These are phyloP conservation scores for Pachydiplax longipennis DNA, from an alignment of 2,888 invertebrate species.

Conservation along the genomic window DNA sequence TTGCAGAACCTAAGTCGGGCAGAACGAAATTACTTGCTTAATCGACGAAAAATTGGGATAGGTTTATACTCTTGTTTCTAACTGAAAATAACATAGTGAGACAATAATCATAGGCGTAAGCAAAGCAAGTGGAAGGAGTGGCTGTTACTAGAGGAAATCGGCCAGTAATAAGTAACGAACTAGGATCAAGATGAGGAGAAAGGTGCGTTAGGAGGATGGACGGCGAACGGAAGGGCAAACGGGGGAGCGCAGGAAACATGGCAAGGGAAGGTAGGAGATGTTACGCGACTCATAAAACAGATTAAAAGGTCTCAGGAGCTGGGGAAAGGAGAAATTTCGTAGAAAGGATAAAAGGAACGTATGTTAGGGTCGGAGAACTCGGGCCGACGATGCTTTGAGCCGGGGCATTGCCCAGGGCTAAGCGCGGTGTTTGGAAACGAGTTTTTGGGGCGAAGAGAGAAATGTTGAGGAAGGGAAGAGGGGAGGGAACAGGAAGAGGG, in stretches of 20 bases:
- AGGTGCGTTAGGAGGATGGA: not conserved
- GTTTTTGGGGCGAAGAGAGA: not conserved
- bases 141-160: not conserved
- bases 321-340: no score
- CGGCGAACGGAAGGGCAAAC: not conserved
- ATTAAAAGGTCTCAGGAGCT: no score
- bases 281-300: no score
- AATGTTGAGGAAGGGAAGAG: not conserved
- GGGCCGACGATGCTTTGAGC: not conserved
- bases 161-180: not conserved
- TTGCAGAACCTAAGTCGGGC: no score
- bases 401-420: not conserved
- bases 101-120: not conserved
- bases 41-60: no score
- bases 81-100: not conserved
- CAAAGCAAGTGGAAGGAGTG: not conserved
- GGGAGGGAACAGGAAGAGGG: not conserved
- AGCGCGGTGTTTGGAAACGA: not conserved
- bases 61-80: no score
- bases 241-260: not conserved
- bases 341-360: not conserved
- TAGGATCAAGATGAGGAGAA: not conserved
- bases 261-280: no score
- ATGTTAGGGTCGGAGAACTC: not conserved
- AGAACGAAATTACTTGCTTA: no score